Evolutionary conservation across 2,888 invertebrate genomes (phyloP), one percentile per base, ranked within the genome.

Genomic region (Agrenia bidenticulata): DNA sequence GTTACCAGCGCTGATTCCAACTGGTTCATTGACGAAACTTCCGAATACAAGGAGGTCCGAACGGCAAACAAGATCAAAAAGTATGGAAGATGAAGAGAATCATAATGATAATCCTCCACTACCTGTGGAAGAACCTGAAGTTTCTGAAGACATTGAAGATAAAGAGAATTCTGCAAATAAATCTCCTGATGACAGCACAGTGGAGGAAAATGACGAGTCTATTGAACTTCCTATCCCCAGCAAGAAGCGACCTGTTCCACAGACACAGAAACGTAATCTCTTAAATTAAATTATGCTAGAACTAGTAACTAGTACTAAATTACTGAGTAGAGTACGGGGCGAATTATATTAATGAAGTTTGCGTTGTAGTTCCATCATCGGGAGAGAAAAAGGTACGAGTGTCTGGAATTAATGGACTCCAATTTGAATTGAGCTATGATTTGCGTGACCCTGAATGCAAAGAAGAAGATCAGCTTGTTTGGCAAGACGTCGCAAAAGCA

Each of bases 401-500:
- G 2, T 19, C 49, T 26, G 51, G 42, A 19, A 64, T 53, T 11
- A 59, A 53, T 45, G 64, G 64, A 17, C 21, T 59, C 23, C 37
- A 42, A n/a, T 45, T 45, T 49, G 59, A 59, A 26, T n/a, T 59
- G 26, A 59, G 59, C 27, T 59, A 45, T 19, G 19, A 45, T 24
- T 13, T 11, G 19, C 17, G 45, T 13, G 39, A 39, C 19, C 57
- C 57, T 41, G 41, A 39, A 2, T 4, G 4, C 41, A 19, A n/a
- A 41, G 39, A 19, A 7, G 41, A 17, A 21, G 41, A 37, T 2
- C 83, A 84, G 37, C 80, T 85, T 2, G 82, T 85, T 57, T 89
- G 88, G 86, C 85, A 57, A 11, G 19, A 19, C 2, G 21, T 57
- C 2, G 84, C 86, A 0, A 86, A 86, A 0, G 81, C 83, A 42